Evolutionary conservation across 2,888 invertebrate genomes (phyloP), one percentile per base, ranked within the genome.

Genomic region (Agrotis ipsilon): DNA sequence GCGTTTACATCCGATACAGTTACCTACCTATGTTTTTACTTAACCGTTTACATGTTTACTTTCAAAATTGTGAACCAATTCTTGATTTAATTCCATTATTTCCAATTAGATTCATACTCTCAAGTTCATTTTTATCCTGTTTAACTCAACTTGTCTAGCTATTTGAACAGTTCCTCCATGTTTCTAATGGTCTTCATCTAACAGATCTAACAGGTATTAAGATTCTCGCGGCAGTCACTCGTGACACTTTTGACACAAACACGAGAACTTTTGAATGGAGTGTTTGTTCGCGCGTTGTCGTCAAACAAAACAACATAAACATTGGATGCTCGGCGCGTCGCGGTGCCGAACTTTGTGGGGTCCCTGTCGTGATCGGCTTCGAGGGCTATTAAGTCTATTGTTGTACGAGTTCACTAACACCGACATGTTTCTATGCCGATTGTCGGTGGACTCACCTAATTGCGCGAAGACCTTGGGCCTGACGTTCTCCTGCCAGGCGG

Each of bases 391-490:
- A 90, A 88, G 88, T 83, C 87, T 91, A 92, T 92, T 91, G 92
- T 93, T 91, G 90, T 87, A 91, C 78, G 90, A 88, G 92, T 92
- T 91, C 91, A 91, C 84, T 89, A 90, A 87, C 91, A 90, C 86
- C 86, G 87, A 86, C 89, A 90, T 89, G 88, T 88, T 88, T 88
- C 87, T 88, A 86, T 88, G 89, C 85, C 87, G 86, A 84, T 87
- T 84, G 83, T 81, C 80, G 80, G 78, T 84, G 85, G 83, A 97
- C 98, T 98, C 95, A 98, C 98, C 98, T 97, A 98, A 97, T 97
- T 98, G 98, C 94, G 98, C 98, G 97, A 98, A 98, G 97, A 98
- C 98, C 97, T 98, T 98, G 91, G 98, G 98, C 96, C 98, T 97
- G 94, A 98, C 97, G 96, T 98, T 98, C 96, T 98, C 98, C 97